phyloP scores from a whole-genome alignment of 2,888 invertebrate species.

The Drosophila paramelanica region DNA sequence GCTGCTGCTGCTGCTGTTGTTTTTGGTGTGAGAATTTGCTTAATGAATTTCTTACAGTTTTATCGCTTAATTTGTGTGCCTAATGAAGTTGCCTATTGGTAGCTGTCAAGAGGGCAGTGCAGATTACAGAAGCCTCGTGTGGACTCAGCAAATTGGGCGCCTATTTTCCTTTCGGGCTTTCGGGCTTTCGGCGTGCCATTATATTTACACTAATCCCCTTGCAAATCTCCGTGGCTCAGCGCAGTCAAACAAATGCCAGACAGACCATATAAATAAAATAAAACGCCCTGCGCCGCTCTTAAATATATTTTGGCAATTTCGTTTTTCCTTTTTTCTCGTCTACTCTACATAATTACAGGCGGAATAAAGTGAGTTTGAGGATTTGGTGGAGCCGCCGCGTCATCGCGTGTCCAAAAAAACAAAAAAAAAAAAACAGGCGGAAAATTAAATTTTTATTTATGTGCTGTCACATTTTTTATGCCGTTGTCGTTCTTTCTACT shows the following conservation, averaged over 20 bases:
- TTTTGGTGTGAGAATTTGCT: conserved; percentile 65
- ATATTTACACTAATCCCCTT: conserved; percentile 59
- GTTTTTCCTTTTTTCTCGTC: conserved; percentile 33
- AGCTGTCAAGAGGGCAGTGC: conserved; percentile 50
- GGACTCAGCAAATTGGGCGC: conserved; percentile 55
- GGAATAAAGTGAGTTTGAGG: conserved; percentile 37
- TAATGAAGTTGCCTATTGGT: conserved; percentile 74
- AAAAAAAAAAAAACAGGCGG: conserved; percentile 32
- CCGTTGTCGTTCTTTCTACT: conserved; percentile 52
- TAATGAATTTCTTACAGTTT: conserved; percentile 76
- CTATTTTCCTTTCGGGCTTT: conserved; percentile 23
- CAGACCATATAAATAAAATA: conserved; percentile 54
- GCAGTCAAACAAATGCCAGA: conserved; percentile 62
- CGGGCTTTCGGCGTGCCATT: conserved; percentile 38
- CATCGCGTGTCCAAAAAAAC: conserved; percentile 64
- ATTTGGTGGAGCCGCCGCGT: conserved; percentile 57
- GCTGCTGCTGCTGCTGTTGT: conserved; percentile 37
- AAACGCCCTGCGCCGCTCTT: conserved; percentile 56
- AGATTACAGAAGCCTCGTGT: conserved; percentile 71
- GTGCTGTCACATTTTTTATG: conserved; percentile 74
- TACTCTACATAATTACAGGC: conserved; percentile 68
- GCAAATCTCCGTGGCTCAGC: conserved; percentile 40
- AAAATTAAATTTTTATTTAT: conserved; percentile 80
- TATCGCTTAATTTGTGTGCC: conserved; percentile 75
- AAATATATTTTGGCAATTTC: conserved; percentile 54